Base-by-base conservation (phyloP, 2,888 invertebrate species). In the Hypena proboscidalis region DNA sequence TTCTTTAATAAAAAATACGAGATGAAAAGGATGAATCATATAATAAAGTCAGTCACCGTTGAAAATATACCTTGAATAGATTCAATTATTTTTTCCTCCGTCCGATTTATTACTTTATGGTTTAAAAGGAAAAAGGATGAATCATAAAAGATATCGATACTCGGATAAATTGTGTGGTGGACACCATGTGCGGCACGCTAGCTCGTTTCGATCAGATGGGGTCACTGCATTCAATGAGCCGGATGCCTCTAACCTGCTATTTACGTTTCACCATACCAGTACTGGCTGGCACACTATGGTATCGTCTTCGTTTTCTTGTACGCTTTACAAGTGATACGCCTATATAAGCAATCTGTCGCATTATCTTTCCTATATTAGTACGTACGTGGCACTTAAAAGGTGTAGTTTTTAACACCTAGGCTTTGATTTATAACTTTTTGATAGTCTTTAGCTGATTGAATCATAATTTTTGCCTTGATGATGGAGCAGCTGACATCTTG, bases 141-240 rank as follows among this genome's bases (percentile, higher is more conserved):
- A 46, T 41, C 40, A 39, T 27, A 46, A 55, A 49, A 43, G 9
- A 29, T 41, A 44, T 43, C 39, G 23, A 47, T 48, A 14, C 43
- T 49, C 45, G 35, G n/a, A 56, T 54, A 60, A 48, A 58, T 56
- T 62, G 43, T 57, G 53, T 58, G 51, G 63, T 67, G 66, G 70
- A 65, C 63, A 63, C 49, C 55, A 79, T 84, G 80, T 80, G 74
- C 74, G 61, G 67, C 75, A 70, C 70, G 72, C 64, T 71, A 62
- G 70, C 68, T 73, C 62, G 79, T 78, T 80, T 70, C 80, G 85
- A 90, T 89, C 90, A 90, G 88, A 90, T 90, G 89, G 82, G 90
- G 90, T 90, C 90, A 89, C 82, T 86, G 86, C 83, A 87, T 90
- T 90, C 85, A 89, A 89, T 90, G 83, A 88, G 85, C 83, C 89